phyloP scores from a whole-genome alignment of 1,140 invertebrate genomes.

The Drosophila ironensis region DNA sequence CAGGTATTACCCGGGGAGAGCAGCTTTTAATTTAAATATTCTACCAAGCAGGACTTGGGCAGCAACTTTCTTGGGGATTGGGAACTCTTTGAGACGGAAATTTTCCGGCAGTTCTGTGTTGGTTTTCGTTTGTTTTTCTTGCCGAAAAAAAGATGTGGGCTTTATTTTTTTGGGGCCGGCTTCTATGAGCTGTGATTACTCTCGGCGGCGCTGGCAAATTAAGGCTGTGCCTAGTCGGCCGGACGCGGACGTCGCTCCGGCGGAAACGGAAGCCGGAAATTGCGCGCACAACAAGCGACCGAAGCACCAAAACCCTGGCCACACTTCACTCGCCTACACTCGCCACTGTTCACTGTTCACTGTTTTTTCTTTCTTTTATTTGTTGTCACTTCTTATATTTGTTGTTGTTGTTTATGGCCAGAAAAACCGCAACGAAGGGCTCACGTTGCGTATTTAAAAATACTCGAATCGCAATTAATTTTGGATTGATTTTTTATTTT shows the following conservation, averaged over 20 bases:
- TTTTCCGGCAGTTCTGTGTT: constrained; percentile 18
- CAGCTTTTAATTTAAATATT: neutral
- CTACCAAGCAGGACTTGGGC: neutral
- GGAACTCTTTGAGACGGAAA: constrained; percentile 12
- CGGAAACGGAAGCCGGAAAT: constrained; percentile 76
- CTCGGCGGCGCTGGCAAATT: constrained; percentile 35
- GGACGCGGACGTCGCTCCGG: constrained; percentile 50
- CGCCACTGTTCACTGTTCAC: too few relatives aligned
- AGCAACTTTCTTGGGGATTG: neutral
- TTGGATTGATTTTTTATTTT: constrained; percentile 26
- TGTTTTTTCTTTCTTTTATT: neutral
- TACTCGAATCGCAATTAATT: constrained; percentile 71
- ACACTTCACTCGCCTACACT: neutral
- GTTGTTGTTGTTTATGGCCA: constrained; percentile 30
- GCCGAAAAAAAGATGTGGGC: neutral
- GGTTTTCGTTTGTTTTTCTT: constrained; percentile 21
- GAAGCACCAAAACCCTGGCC: constrained; percentile 9
- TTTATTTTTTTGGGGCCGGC: too few relatives aligned
- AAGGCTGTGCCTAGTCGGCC: constrained; percentile 42
- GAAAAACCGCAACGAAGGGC: constrained; percentile 47
- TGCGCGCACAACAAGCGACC: constrained; percentile 66
- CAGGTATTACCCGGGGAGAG: neutral
- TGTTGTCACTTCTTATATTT: constrained; percentile 10
- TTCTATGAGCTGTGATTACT: constrained; percentile 25
- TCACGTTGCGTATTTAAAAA: constrained; percentile 62